Percentiles rank a stretch among this genome's conserved stretches.
Conservation (phyloP, 2,888 invertebrate species). For the Sylvicola cinctus region DNA sequence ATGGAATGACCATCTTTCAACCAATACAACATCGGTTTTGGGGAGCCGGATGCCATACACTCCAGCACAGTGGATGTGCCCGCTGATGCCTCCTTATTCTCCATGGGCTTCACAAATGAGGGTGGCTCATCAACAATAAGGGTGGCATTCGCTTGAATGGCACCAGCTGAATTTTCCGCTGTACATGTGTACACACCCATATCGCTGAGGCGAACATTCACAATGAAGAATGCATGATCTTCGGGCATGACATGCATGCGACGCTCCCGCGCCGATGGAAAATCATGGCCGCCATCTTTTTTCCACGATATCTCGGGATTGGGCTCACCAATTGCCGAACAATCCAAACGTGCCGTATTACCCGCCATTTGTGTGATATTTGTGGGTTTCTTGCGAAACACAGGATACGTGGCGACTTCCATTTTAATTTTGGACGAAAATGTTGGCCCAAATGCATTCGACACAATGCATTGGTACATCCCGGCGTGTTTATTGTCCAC, state of each 20-base stretch:
- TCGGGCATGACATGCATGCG: slow-evolving; percentile 82
- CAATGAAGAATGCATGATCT: slow-evolving; percentile 81
- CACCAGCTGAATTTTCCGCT: slow-evolving; percentile 76
- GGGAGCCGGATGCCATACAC: slow-evolving; percentile 71
- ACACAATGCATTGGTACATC: slow-evolving; percentile 80
- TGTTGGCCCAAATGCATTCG: slow-evolving; percentile 72
- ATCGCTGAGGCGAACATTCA: slow-evolving; percentile 74
- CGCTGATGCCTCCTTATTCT: slow-evolving; percentile 57
- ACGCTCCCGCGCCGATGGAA: slow-evolving; percentile 84
- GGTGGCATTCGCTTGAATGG: slow-evolving; percentile 67
- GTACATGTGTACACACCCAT: slow-evolving; percentile 87
- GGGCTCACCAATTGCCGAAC: slow-evolving; percentile 79
- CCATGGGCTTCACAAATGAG: slow-evolving; percentile 67
- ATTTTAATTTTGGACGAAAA: slow-evolving; percentile 75
- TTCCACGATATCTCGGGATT: slow-evolving; percentile 76
- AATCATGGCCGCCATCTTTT: slow-evolving; percentile 82
- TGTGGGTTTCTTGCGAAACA: slow-evolving; percentile 62
- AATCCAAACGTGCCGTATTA: slow-evolving; percentile 69
- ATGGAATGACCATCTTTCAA: slow-evolving; percentile 61
- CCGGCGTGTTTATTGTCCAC: slow-evolving; percentile 68
- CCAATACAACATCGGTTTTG: slow-evolving; percentile 66
- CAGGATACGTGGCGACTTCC: slow-evolving; percentile 61
- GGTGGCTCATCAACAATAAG: slow-evolving; percentile 71
- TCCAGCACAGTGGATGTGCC: slow-evolving; percentile 75
- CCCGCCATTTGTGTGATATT: slow-evolving; percentile 50